Evolutionary conservation across 2,888 invertebrate species (phyloP).

Genomic region (Megalurothrips usitatus): DNA sequence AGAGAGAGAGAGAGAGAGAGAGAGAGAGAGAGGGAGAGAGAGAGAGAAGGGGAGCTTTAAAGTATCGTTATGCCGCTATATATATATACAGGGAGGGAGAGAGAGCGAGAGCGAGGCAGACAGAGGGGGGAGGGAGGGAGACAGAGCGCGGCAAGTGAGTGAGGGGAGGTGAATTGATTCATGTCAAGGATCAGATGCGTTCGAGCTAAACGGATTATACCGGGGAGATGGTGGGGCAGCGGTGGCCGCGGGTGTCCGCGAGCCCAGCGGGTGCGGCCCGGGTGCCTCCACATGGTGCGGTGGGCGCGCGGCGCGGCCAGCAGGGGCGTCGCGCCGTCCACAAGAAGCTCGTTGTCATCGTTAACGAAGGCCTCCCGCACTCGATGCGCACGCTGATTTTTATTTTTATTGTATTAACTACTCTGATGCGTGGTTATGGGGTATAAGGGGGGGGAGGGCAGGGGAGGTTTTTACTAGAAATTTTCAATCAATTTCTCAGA

Average conservation of each 20-base stretch:
- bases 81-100: not conserved
- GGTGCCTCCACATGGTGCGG: too few relatives aligned
- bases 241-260: not conserved
- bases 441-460: too few relatives aligned
- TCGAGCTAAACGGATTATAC: slow-evolving; percentile 18
- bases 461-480: too few relatives aligned
- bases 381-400: too few relatives aligned
- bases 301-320: too few relatives aligned
- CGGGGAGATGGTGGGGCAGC: not conserved
- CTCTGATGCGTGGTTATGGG: too few relatives aligned
- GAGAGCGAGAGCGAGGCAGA: not conserved
- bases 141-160: not conserved
- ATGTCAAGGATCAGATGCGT: slow-evolving; percentile 26
- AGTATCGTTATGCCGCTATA: slow-evolving; percentile 24
- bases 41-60: slow-evolving; percentile 7
- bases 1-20: not conserved
- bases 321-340: too few relatives aligned
- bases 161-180: slow-evolving; percentile 8
- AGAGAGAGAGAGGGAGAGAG: not conserved
- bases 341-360: too few relatives aligned
- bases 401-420: too few relatives aligned
- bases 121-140: not conserved
- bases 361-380: too few relatives aligned
- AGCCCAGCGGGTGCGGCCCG: not conserved
- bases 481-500: too few relatives aligned